A percentile compares a stretch with the other conserved stretches of the same genome.
These are phyloP conservation scores for Lycia hirtaria DNA, from an alignment of 2,888 invertebrate species.

Conservation along the genomic window DNA sequence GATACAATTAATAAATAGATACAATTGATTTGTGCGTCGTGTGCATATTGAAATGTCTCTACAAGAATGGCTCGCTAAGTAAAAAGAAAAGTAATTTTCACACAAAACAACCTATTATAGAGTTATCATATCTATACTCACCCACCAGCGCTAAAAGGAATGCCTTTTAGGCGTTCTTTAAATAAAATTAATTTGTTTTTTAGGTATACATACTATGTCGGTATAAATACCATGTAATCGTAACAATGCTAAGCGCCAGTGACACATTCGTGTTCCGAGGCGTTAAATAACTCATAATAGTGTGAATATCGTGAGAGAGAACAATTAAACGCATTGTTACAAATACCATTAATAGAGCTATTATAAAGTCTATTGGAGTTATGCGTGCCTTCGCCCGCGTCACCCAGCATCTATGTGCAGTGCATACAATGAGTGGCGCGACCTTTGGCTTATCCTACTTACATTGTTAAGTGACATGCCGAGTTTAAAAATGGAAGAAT, in stretches of 20 bases:
- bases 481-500: background rate
- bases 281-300: slow-evolving; percentile 14
- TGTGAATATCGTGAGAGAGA: slow-evolving; percentile 23
- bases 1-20: too few relatives aligned
- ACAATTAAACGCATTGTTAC: slow-evolving; percentile 36
- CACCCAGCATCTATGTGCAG: slow-evolving; percentile 8
- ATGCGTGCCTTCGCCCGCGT: slow-evolving; percentile 20
- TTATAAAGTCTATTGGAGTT: slow-evolving; percentile 33
- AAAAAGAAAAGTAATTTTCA: too few relatives aligned
- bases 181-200: too few relatives aligned
- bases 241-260: slow-evolving; percentile 10
- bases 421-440: slow-evolving; percentile 19
- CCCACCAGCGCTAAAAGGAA: too few relatives aligned
- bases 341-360: slow-evolving; percentile 34
- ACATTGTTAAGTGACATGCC: background rate
- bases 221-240: background rate
- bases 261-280: slow-evolving; percentile 26
- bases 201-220: too few relatives aligned
- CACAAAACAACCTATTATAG: too few relatives aligned
- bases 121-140: too few relatives aligned
- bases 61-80: too few relatives aligned
- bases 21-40: too few relatives aligned
- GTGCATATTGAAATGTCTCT: too few relatives aligned
- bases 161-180: too few relatives aligned
- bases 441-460: slow-evolving; percentile 13